Percentiles rank a stretch among this genome's conserved stretches.
Conservation (phyloP, 2,797 vertebrate genomes). For the Eptatretus atami region DNA sequence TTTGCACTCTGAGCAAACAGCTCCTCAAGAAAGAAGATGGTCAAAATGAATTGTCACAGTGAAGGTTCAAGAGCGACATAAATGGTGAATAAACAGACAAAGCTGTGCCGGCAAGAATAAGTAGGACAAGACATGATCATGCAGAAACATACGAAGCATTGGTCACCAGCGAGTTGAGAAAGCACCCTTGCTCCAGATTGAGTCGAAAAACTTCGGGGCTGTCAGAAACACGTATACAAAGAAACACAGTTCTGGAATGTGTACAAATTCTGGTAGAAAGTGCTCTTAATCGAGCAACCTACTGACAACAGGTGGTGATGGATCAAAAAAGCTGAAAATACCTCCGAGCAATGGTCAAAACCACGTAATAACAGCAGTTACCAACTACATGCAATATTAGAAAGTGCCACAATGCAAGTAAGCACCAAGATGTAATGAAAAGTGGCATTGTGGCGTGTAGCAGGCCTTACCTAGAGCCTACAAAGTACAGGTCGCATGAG, state of each 20-base stretch:
- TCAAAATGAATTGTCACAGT: no score
- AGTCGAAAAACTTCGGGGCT: constrained; percentile 67
- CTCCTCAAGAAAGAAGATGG: no score
- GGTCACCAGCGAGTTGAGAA: constrained; percentile 60
- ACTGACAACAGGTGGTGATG: constrained; percentile 8
- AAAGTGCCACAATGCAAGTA: neutral
- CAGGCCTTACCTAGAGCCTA: constrained; percentile 42
- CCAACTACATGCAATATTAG: neutral
- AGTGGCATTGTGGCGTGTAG: neutral
- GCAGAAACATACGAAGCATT: constrained; percentile 40
- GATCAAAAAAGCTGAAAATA: constrained; percentile 6
- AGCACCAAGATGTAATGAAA: neutral
- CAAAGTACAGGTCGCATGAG: constrained; percentile 73
- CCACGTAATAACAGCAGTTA: neutral
- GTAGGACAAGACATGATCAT: constrained; percentile 1
- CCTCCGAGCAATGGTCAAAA: neutral
- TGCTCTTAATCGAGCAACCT: no score
- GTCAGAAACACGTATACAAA: constrained; percentile 7
- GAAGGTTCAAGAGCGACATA: no score
- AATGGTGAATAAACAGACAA: no score
- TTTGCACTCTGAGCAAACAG: no score
- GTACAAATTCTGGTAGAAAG: no score
- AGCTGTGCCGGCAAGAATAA: neutral
- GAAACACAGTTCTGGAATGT: neutral
- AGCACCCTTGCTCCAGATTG: constrained; percentile 75